These are phyloP conservation scores for Sebastes fasciatus DNA, from an alignment of 2,113 vertebrate species.

Conservation along the genomic window DNA sequence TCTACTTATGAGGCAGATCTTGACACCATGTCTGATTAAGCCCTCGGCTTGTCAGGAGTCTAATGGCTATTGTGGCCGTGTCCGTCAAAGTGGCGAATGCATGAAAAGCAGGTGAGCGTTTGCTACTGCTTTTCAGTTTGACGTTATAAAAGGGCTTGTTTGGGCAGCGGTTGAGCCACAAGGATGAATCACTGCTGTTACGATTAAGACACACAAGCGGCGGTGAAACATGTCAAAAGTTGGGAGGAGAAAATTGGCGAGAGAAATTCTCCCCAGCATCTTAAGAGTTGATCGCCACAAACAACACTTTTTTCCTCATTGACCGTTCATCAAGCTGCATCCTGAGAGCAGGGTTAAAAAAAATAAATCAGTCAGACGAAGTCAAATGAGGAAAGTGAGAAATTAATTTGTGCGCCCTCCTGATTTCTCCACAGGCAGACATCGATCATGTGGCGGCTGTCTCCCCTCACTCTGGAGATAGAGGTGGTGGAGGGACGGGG, in stretches of 20 bases:
- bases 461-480: constrained; percentile 77
- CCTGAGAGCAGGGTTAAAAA: constrained; percentile 64
- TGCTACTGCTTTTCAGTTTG: constrained; percentile 37
- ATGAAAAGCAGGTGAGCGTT: constrained; percentile 52
- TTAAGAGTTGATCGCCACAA: constrained; percentile 37
- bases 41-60: constrained; percentile 66
- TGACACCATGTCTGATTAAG: constrained; percentile 71
- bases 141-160: constrained; percentile 12
- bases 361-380: constrained; percentile 80
- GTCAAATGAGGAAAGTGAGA: constrained; percentile 85
- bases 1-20: constrained; percentile 74
- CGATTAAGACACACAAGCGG: background rate
- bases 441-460: constrained; percentile 82
- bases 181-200: constrained; percentile 16
- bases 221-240: constrained; percentile 22
- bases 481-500: constrained; percentile 60
- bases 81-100: constrained; percentile 60
- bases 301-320: constrained; percentile 44
- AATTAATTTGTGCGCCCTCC: constrained; percentile 85
- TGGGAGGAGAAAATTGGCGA: constrained; percentile 11
- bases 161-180: constrained; percentile 1
- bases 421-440: constrained; percentile 85
- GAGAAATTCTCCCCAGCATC: constrained; percentile 5
- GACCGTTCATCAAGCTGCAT: constrained; percentile 61
- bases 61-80: constrained; percentile 67